Evolutionary conservation across 2,888 invertebrate species (phyloP), one percentile per base, ranked within the genome.

Genomic region (Melieria crassipennis): DNA sequence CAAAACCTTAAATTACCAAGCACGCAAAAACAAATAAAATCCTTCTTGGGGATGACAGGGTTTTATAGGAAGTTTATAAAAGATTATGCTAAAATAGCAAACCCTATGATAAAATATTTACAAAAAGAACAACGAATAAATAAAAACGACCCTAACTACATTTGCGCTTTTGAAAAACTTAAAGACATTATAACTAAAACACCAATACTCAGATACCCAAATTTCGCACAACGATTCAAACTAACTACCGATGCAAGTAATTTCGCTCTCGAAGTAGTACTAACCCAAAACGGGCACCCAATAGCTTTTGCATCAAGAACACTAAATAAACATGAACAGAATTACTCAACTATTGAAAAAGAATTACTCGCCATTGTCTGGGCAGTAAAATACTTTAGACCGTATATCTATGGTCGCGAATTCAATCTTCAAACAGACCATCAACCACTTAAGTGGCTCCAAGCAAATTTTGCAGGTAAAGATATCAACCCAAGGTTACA

Each of bases 61-160:
- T 52, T 61, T 47, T 61, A 69, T 48, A n/a, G 68, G 10, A 61
- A 16, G 16, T 16, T 16, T 16, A 16, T 16, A 16, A 16, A 58
- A 58, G 16, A 58, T 30, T 58, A 58, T 58, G 58, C 58, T 10
- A 58, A 50, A 60, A 56, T 69, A 63, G 63, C 69, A 45, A 16
- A 63, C 57, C 63, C 63, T 11, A 61, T 69, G 52, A 63, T 45
- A 45, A 65, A 65, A 65, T 65, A 55, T 56, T 56, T 65, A 55
- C 42, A 45, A 42, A 56, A 5, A 10, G 13, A 65, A 10, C 42
- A 62, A 45, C 16, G 7, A 30, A 42, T 52, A 52, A 50, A 65
- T 46, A 11, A 13, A 10, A 5, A 65, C 43, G 50, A 50, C 7
- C 13, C 7, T n/a, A 11, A 46, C 13, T 63, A 11, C 46, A 46